Conservation (phyloP, 1,140 invertebrate species). For the Lasioglossum albipes region DNA sequence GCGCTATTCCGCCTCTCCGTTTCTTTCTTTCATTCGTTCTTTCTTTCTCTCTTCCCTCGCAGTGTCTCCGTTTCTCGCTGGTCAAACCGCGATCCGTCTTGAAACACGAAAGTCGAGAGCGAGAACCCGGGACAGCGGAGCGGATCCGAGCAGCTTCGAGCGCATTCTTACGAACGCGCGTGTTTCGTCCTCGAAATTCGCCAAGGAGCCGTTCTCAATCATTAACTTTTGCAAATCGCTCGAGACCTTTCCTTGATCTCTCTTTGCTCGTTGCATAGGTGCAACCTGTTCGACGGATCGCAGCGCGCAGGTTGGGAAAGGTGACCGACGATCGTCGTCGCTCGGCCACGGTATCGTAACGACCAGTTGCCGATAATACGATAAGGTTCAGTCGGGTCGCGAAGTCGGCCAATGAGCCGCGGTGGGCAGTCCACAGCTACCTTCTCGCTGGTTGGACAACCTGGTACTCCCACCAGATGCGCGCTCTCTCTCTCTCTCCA, state of each 20-base stretch:
- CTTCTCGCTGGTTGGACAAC: slow-evolving; percentile 75
- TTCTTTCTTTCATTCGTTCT: slow-evolving; percentile 18
- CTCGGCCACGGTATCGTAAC: slow-evolving; percentile 53
- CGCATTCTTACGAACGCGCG: slow-evolving; percentile 33
- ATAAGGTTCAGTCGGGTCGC: slow-evolving; percentile 64
- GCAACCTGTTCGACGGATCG: slow-evolving; percentile 3
- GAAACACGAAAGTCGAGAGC: slow-evolving; percentile 33
- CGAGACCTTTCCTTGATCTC: background rate
- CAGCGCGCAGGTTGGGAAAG: slow-evolving; percentile 25
- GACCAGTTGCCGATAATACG: slow-evolving; percentile 62
- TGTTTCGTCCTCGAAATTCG: background rate
- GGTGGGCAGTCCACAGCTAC: slow-evolving; percentile 76
- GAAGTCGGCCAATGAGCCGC: slow-evolving; percentile 76
- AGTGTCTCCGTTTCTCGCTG: slow-evolving; percentile 31
- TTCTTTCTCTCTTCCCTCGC: slow-evolving; percentile 23
- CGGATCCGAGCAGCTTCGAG: slow-evolving; percentile 13
- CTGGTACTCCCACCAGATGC: slow-evolving; percentile 66
- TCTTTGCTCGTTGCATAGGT: too few species aligned
- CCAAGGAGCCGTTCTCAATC: background rate
- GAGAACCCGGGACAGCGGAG: background rate
- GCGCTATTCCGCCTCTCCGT: too few species aligned
- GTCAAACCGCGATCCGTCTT: slow-evolving; percentile 9
- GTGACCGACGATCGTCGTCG: slow-evolving; percentile 36
- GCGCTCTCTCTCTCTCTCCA: slow-evolving; percentile 47
- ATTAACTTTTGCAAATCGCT: background rate